A percentile compares a stretch with the other conserved stretches of the same genome.
Conservation (phyloP, 2,797 vertebrate species). For the Danio choprae region DNA sequence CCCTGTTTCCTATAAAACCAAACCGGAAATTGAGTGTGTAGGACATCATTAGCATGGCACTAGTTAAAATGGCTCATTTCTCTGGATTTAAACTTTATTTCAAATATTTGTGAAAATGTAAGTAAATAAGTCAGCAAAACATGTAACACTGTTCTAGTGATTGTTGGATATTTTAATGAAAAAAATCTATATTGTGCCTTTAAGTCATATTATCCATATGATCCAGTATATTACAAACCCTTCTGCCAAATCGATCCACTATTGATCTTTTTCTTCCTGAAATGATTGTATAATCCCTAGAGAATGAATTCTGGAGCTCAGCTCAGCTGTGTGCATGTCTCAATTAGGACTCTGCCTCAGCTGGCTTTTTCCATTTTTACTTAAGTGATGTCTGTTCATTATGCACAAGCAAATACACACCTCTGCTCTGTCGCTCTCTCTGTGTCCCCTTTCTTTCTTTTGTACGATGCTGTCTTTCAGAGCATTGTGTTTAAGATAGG, state of each 20-base stretch:
- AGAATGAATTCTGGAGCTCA: slow-evolving; percentile 23
- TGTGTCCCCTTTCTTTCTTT: slow-evolving; percentile 19
- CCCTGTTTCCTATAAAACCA: no score
- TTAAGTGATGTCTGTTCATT: slow-evolving; percentile 72
- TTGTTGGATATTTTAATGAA: no score
- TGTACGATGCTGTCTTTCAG: slow-evolving; percentile 3
- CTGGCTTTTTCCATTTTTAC: slow-evolving; percentile 64
- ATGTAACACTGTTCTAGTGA: no score
- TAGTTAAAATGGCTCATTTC: no score
- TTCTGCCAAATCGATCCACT: background rate
- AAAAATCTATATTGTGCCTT: background rate
- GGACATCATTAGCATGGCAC: no score
- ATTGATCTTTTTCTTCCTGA: slow-evolving; percentile 26
- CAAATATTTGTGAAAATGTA: no score
- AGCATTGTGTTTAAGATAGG: slow-evolving; percentile 3
- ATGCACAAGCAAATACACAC: slow-evolving; percentile 61
- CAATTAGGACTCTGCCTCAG: slow-evolving; percentile 62
- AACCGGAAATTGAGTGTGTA: no score
- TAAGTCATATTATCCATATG: background rate
- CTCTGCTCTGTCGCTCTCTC: slow-evolving; percentile 35
- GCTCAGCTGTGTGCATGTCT: slow-evolving; percentile 45
- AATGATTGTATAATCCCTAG: slow-evolving; percentile 7
- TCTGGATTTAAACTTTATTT: no score
- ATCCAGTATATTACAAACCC: background rate
- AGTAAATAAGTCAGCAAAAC: no score